Evolutionary conservation across 2,113 vertebrate species (phyloP).

Genomic region (Scolopax mira): DNA sequence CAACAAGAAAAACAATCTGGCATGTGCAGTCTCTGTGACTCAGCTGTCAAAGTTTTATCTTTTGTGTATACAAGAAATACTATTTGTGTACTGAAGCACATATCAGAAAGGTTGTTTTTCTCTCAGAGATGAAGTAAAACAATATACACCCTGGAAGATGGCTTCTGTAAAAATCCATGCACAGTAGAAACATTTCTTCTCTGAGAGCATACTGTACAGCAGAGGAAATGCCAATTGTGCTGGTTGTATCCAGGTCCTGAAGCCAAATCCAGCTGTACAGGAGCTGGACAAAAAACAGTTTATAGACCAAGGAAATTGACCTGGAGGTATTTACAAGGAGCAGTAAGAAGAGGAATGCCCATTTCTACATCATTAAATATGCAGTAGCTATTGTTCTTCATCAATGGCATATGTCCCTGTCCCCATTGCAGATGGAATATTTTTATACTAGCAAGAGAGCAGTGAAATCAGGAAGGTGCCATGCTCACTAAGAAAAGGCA

Average conservation of each 20-base stretch:
- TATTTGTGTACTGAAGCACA: not conserved
- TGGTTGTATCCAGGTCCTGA: not conserved
- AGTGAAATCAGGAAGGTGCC: not conserved
- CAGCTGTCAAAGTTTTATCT: conserved; percentile 3
- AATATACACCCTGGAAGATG: not conserved
- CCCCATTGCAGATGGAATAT: not conserved
- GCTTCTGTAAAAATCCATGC: not conserved
- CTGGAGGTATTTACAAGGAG: not conserved
- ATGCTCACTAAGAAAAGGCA: not conserved
- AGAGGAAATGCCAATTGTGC: not conserved
- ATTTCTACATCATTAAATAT: not conserved
- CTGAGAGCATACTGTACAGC: not conserved
- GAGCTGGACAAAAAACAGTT: not conserved
- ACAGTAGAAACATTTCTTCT: not conserved
- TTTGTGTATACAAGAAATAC: not conserved
- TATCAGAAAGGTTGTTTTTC: not conserved
- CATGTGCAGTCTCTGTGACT: not conserved
- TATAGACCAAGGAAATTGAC: not conserved
- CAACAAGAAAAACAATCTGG: not conserved
- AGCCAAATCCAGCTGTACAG: not conserved
- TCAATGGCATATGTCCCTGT: not conserved
- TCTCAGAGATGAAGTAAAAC: not conserved
- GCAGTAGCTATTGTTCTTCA: not conserved
- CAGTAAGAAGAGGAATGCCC: not conserved
- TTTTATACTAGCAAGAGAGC: not conserved